A percentile compares a stretch with the other conserved stretches of the same genome.
Conservation (phyloP, 2,888 invertebrate genomes). For the Tenthredo notha region DNA sequence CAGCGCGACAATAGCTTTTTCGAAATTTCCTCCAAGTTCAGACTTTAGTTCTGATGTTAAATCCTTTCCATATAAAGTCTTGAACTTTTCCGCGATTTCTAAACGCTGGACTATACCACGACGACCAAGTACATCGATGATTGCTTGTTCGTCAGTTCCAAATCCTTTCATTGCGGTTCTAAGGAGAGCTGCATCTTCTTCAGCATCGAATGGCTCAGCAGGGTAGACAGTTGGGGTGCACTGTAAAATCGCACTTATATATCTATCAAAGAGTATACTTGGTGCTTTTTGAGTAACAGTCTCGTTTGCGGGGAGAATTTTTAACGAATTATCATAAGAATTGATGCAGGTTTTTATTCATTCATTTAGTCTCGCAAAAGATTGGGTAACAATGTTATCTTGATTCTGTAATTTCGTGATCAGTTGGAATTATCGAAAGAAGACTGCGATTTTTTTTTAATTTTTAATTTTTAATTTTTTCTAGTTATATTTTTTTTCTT, state of each 20-base stretch:
- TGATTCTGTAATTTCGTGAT: background rate
- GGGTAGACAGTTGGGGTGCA: conserved; percentile 88
- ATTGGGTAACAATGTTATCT: background rate
- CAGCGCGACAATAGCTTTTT: conserved; percentile 89
- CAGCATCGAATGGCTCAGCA: conserved; percentile 88
- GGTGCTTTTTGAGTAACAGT: background rate
- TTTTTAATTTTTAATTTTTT: background rate
- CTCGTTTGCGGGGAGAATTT: background rate
- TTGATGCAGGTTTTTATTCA: background rate
- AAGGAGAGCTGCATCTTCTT: conserved; percentile 89
- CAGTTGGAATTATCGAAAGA: background rate
- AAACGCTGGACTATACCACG: conserved; percentile 93
- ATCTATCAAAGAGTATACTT: background rate
- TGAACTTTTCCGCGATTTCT: conserved; percentile 90
- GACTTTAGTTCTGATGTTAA: conserved; percentile 91
- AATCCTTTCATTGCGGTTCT: conserved; percentile 96
- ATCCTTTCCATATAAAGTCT: conserved; percentile 93
- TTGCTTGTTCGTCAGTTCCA: conserved; percentile 94
- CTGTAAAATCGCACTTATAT: conserved; percentile 77
- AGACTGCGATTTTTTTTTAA: background rate
- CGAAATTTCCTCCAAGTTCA: conserved; percentile 93
- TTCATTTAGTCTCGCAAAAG: background rate
- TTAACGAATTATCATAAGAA: background rate
- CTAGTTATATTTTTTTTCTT: background rate
- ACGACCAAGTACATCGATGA: conserved; percentile 90